Base-by-base conservation (phyloP, 2,113 vertebrate genomes). In the Semnornis frantzii region DNA sequence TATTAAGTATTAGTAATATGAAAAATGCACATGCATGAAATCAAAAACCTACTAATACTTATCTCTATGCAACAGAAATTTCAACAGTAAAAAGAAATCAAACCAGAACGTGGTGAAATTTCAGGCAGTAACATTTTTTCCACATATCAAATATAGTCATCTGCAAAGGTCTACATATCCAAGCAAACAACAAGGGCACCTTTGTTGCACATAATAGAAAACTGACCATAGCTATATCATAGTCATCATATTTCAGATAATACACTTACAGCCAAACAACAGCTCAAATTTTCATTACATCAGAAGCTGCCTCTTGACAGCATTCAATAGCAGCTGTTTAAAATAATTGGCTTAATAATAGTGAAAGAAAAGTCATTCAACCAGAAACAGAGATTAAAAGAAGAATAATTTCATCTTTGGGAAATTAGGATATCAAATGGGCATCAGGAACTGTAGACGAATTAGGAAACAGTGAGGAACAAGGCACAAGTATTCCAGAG, bases 341-440 rank as follows among this genome's bases (percentile, higher is more conserved):
- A 42, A 87, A 80, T 85, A 91, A 89, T 52, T 81, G 46, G 68
- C 52, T 92, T 93, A 82, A 92, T 37, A 92, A 69, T 63, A 28
- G 9, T 70, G 25, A 75, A 52, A 63, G 30, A 39, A 93, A 85
- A 64, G 13, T 7, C 80, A 12, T 79, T 92, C 46, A 84, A 54
- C 3, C 42, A 75, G 24, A 89, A 37, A 20, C n/a, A 65, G 33
- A 89, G 30, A 25, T 87, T 33, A 74, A 81, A 79, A 9, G 15
- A 24, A 73, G 8, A 84, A 91, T 31, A 54, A 62, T 58, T 80
- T 81, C 77, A 10, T 65, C 15, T 78, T 78, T 46, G 91, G 30
- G n/a, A 23, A 87, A 50, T 58, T 66, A 58, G 50, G 37, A 44
- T 12, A 14, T 55, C 30, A 44, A 59, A 75, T 14, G 44, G 4